Base-by-base conservation (phyloP, 2,113 vertebrate species). In the Clupea harengus region DNA sequence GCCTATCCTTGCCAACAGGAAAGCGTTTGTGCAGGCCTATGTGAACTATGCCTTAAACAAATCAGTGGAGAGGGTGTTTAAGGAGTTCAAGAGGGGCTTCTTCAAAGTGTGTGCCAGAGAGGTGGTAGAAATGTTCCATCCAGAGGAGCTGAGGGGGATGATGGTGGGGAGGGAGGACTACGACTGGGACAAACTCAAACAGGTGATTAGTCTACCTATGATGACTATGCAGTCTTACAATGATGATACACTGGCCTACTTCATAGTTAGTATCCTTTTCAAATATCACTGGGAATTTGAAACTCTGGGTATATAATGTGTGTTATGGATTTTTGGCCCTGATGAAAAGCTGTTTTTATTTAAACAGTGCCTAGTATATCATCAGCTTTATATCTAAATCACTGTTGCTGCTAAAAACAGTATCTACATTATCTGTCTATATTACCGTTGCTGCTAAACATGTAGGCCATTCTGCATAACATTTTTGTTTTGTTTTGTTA, bases 71-170 rank as follows among this genome's bases (percentile, higher is more conserved):
- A 50, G 18, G 0, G 80, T 93, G 86, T 98, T 95, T 85, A 91
- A 93, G 0, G 94, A 91, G 50, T 97, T 98, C 90, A 95, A 90
- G 90, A 95, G 84, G 89, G 97, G 97, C 22, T 96, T 97, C 92
- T 95, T 95, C 89, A 97, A 93, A 91, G 94, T 96, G 82, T 96
- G 95, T 47, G 84, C 94, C 52, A 87, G 91, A 11, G 85, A 92
- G 0, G 45, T 96, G 54, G 91, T 96, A 86, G 85, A 91, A 15
- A 86, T 96, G 75, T 97, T 97, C 84, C 92, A 96, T 84, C 95
- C 97, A 0, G 91, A 96, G 80, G 95, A 97, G 91, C 87, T 97
- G 67, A 95, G 93, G 85, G 87, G 89, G 1, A 91, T 96, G 85
- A 91, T 94, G 87, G 86, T 95, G 91, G 96, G 97, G 86, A 92